A percentile compares a stretch with the other conserved stretches of the same genome.
Evolutionary conservation across 2,888 invertebrate genomes (phyloP).

Genomic region (Caenorhabditis sulstoni): DNA sequence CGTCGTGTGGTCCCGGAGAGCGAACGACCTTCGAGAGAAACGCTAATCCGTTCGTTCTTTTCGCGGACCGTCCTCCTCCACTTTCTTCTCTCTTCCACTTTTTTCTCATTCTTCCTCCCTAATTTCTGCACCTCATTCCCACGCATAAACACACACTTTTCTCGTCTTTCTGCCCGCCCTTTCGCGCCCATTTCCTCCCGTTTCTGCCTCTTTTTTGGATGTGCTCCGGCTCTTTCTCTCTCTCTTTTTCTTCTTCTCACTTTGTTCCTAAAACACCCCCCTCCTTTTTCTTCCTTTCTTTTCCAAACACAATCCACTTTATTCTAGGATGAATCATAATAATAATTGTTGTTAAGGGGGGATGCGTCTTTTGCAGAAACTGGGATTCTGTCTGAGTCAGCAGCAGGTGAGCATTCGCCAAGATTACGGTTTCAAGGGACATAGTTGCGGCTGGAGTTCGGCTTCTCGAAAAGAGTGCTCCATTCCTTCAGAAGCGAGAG

Average conservation of each 20-base stretch:
- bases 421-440: not conserved
- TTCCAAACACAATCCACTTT: no score
- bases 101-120: slow-evolving; percentile 7
- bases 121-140: slow-evolving; percentile 15
- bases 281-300: no score
- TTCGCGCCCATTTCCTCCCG: slow-evolving; percentile 6
- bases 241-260: not conserved
- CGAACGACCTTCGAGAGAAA: no score
- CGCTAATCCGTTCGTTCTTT: no score
- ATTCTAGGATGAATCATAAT: not conserved
- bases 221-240: not conserved
- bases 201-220: not conserved
- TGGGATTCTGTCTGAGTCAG: slow-evolving; percentile 41
- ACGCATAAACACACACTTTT: slow-evolving; percentile 32
- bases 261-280: not conserved
- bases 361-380: slow-evolving; percentile 45
- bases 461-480: not conserved
- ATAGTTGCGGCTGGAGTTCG: not conserved
- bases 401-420: slow-evolving; percentile 32
- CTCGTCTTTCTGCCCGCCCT: not conserved
- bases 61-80: not conserved
- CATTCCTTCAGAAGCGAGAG: slow-evolving; percentile 42
- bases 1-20: no score
- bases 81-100: not conserved
- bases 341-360: no score